A percentile compares a stretch with the other conserved stretches of the same genome.
Evolutionary conservation across 2,888 invertebrate species (phyloP).

Genomic region (Xestia xanthographa): DNA sequence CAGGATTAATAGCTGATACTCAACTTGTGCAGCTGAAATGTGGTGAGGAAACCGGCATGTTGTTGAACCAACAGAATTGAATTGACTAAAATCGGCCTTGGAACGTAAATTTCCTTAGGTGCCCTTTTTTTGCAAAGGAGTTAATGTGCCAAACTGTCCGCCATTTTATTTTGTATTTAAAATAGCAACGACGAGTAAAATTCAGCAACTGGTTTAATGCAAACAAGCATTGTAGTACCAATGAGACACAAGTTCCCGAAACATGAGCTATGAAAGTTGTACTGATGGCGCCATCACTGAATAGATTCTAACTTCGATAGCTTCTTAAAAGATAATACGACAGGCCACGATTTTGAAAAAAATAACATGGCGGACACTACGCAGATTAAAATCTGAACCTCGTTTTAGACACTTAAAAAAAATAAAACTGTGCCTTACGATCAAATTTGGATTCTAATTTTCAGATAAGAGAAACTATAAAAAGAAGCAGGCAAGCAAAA

Average conservation of each 20-base stretch:
- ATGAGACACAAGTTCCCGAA: neutral
- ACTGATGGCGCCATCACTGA: neutral
- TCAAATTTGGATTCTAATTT: constrained; percentile 4
- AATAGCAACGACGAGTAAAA: too few relatives aligned
- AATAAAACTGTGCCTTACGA: neutral
- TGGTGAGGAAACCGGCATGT: neutral
- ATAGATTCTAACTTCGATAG: neutral
- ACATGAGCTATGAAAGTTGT: neutral
- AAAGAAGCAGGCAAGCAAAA: constrained; percentile 69
- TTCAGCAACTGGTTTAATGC: neutral
- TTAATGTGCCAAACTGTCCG: too few relatives aligned
- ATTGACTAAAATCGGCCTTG: too few relatives aligned
- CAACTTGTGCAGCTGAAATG: neutral
- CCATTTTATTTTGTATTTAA: neutral
- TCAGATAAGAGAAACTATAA: constrained; percentile 75
- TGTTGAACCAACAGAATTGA: too few relatives aligned
- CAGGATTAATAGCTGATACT: neutral
- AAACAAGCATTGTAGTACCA: neutral
- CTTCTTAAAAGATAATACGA: neutral
- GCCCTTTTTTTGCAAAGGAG: too few relatives aligned
- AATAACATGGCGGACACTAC: neutral
- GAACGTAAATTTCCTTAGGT: too few relatives aligned
- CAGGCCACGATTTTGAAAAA: neutral
- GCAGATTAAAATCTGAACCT: neutral
- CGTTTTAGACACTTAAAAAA: neutral